Percentiles rank a stretch among this genome's conserved stretches.
phyloP scores from a whole-genome alignment of 2,888 invertebrate species.

The Drosophila anceps region DNA sequence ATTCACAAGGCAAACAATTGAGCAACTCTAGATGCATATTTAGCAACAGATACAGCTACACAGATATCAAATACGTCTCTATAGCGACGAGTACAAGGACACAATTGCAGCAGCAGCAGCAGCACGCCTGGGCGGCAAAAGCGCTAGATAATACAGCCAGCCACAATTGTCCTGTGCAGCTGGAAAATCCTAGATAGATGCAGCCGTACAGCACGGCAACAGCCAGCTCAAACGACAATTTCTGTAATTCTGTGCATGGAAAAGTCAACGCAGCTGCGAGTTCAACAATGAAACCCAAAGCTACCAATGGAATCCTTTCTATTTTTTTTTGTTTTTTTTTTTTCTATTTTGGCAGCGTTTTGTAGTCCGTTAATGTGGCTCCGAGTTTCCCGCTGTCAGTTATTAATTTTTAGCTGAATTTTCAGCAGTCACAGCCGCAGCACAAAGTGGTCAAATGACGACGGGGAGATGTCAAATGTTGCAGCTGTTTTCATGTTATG shows the following conservation, averaged over 20 bases:
- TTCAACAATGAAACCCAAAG: constrained; percentile 51
- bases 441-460: constrained; percentile 45
- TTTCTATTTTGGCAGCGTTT: constrained; percentile 10
- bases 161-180: constrained; percentile 46
- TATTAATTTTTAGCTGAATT: constrained; percentile 48
- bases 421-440: constrained; percentile 26
- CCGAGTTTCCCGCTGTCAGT: constrained; percentile 39
- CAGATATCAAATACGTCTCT: constrained; percentile 34
- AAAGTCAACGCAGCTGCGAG: constrained; percentile 36
- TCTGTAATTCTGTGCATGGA: constrained; percentile 35
- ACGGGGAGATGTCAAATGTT: constrained; percentile 35
- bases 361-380: constrained; percentile 30
- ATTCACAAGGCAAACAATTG: constrained; percentile 55
- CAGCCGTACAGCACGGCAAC: constrained; percentile 21
- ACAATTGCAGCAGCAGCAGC: constrained; percentile 21
- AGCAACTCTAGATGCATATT: constrained; percentile 55
- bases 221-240: constrained; percentile 40
- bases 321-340: background rate
- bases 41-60: constrained; percentile 32
- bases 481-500: constrained; percentile 8
- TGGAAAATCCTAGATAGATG: constrained; percentile 52
- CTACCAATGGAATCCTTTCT: constrained; percentile 29
- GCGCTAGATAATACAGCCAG: constrained; percentile 56
- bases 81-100: constrained; percentile 12
- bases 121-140: constrained; percentile 35